These are phyloP conservation scores for Gavia stellata DNA, from an alignment of 2,113 vertebrate genomes.

Conservation along the genomic window DNA sequence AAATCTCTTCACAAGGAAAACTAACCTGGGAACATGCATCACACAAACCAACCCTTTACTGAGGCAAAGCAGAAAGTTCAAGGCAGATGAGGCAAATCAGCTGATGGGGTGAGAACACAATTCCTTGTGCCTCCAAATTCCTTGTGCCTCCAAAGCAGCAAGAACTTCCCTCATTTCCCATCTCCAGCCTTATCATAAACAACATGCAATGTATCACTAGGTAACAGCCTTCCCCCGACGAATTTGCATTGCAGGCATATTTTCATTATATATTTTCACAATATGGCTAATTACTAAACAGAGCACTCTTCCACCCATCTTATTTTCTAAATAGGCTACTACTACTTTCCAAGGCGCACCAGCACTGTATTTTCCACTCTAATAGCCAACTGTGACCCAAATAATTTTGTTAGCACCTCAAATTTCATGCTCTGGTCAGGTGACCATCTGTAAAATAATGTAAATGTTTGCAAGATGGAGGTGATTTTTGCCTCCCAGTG, in stretches of 20 bases:
- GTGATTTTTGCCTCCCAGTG: not conserved
- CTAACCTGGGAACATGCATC: not conserved
- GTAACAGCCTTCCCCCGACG: not conserved
- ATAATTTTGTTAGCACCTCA: not conserved
- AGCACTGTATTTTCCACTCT: not conserved
- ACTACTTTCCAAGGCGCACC: not conserved
- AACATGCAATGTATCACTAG: not conserved
- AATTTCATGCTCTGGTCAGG: not conserved
- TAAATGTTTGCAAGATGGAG: not conserved
- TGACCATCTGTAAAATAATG: not conserved
- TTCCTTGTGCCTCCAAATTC: not conserved
- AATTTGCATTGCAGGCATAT: not conserved
- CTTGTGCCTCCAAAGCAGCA: not conserved
- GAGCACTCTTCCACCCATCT: not conserved
- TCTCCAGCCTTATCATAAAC: not conserved
- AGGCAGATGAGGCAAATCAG: not conserved
- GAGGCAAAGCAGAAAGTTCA: not conserved
- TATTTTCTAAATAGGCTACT: not conserved
- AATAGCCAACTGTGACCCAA: not conserved
- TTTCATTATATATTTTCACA: not conserved
- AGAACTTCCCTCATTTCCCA: not conserved
- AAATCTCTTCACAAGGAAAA: not conserved
- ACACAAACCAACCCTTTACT: not conserved
- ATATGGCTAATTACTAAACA: not conserved
- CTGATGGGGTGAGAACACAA: not conserved